phyloP scores from a whole-genome alignment of 2,888 invertebrate species.

The Cabera pusaria region DNA sequence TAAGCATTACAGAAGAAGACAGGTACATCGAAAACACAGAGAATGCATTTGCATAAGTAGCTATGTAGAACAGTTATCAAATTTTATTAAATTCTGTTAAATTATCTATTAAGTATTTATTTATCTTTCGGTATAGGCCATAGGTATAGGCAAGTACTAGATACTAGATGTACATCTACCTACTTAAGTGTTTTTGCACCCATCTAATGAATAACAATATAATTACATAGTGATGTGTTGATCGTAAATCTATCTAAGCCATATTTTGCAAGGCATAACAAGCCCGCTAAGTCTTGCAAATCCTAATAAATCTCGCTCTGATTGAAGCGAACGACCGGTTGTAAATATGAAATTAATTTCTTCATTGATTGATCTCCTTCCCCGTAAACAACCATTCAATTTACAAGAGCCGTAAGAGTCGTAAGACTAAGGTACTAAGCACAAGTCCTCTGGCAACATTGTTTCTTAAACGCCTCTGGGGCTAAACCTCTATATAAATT shows the following conservation, averaged over 20 bases:
- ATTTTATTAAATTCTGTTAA: too few relatives aligned
- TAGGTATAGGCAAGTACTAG: too few relatives aligned
- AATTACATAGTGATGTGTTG: too few relatives aligned
- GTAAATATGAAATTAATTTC: constrained; percentile 20
- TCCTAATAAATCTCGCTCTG: constrained; percentile 7
- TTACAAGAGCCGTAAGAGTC: constrained; percentile 23
- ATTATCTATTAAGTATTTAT: too few relatives aligned
- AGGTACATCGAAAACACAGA: too few relatives aligned
- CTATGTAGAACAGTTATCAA: too few relatives aligned
- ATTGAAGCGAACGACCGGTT: constrained; percentile 10
- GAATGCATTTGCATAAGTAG: too few relatives aligned
- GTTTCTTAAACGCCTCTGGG: constrained; percentile 80
- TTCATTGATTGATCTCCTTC: constrained; percentile 15
- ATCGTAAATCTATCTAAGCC: background rate
- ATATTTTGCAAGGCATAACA: background rate
- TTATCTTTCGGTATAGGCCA: too few relatives aligned
- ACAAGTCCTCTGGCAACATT: constrained; percentile 35
- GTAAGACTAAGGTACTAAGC: constrained; percentile 28
- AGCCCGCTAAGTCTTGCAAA: constrained; percentile 6
- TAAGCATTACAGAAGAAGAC: too few relatives aligned
- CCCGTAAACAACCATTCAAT: constrained; percentile 25
- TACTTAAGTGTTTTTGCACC: too few relatives aligned
- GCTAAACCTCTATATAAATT: constrained; percentile 80
- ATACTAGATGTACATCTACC: too few relatives aligned
- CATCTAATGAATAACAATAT: too few relatives aligned